phyloP scores from a whole-genome alignment of 1,140 invertebrate genomes.

The Potamilus streckersoni region DNA sequence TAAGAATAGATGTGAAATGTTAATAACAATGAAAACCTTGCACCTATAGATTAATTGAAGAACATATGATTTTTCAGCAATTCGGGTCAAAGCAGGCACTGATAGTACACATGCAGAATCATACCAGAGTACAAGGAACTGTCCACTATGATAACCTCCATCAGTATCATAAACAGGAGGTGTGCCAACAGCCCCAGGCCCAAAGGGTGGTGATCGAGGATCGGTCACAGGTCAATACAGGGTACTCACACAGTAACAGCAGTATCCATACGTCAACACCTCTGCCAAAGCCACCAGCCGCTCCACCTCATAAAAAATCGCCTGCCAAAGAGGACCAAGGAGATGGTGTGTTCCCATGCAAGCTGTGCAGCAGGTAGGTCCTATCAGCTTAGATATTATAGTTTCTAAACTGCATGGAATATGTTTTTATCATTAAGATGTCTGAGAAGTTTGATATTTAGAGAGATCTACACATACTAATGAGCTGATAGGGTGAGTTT shows the following conservation, averaged over 20 bases:
- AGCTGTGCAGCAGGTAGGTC: conserved; percentile 98
- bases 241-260: conserved; percentile 1
- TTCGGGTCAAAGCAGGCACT: conserved; percentile 84
- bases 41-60: not conserved
- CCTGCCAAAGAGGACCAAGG: conserved; percentile 66
- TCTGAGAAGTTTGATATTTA: too few species aligned
- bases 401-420: not conserved
- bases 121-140: conserved; percentile 57
- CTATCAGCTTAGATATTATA: not conserved
- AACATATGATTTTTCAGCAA: conserved; percentile 74
- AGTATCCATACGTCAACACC: conserved; percentile 28
- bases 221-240: not conserved
- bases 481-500: too few species aligned
- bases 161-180: conserved; percentile 14
- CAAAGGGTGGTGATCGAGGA: not conserved
- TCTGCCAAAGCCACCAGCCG: conserved; percentile 28
- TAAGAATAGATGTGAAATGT: not conserved
- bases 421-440: too few species aligned
- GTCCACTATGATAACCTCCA: conserved; percentile 5
- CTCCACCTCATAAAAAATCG: conserved; percentile 70
- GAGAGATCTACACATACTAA: too few species aligned
- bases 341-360: conserved; percentile 83
- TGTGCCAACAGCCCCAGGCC: conserved; percentile 8
- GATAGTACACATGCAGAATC: conserved; percentile 81
- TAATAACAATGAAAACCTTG: not conserved